Conservation (phyloP, 2,797 vertebrate species). For the Glossophaga mutica region DNA sequence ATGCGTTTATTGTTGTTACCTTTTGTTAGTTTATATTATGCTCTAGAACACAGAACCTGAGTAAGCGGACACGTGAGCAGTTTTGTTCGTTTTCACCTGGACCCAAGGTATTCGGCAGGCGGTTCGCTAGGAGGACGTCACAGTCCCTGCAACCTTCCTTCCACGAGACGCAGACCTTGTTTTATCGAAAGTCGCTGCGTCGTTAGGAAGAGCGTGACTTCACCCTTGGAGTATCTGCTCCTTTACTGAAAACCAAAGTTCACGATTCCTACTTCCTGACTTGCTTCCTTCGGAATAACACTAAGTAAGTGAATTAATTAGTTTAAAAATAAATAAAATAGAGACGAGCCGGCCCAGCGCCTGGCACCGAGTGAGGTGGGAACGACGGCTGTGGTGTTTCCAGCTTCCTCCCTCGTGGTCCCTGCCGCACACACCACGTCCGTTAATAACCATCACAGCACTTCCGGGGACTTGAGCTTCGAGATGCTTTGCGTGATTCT, state of each 20-base stretch:
- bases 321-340: too few species aligned
- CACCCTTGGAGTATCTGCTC: not conserved
- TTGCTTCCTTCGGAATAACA: not conserved
- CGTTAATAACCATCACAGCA: not conserved
- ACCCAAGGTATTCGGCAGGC: not conserved
- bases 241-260: not conserved
- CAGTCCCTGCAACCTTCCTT: accelerated
- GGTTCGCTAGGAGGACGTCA: not conserved
- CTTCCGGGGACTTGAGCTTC: not conserved
- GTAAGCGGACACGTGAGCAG: not conserved
- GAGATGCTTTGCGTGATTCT: not conserved
- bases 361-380: not conserved
- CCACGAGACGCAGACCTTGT: not conserved
- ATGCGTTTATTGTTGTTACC: too few species aligned
- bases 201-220: not conserved
- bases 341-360: accelerated
- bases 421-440: not conserved
- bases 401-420: too few species aligned
- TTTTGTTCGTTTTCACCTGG: not conserved
- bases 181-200: not conserved
- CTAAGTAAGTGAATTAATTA: not conserved
- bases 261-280: not conserved
- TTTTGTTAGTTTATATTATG: not conserved
- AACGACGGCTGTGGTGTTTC: accelerated
- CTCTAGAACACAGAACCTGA: not conserved